phyloP scores from a whole-genome alignment of 2,797 vertebrate genomes.

The Sternotherus odoratus region DNA sequence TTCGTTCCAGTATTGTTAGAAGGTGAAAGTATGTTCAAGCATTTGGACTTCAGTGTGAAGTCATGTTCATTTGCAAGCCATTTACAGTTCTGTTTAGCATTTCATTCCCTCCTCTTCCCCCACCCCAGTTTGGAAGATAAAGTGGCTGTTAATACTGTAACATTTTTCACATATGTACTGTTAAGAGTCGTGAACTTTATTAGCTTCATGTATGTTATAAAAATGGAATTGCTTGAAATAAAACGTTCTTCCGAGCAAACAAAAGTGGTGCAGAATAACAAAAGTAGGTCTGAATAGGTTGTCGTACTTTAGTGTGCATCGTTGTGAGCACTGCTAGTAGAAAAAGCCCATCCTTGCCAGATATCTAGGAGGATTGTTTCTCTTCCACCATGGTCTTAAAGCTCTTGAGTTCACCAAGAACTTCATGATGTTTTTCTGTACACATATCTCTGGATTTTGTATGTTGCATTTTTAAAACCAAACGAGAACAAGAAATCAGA shows the following conservation, averaged over 20 bases:
- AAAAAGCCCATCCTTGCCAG: background rate
- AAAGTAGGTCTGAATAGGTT: constrained; percentile 16
- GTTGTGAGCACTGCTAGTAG: background rate
- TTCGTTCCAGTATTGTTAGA: constrained; percentile 29
- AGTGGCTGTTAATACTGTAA: background rate
- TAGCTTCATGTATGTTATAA: constrained; percentile 50
- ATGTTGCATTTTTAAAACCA: background rate
- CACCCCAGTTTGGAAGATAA: background rate
- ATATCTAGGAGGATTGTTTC: constrained; percentile 24
- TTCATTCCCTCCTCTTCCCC: background rate
- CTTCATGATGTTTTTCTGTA: background rate
- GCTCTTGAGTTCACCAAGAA: constrained; percentile 5
- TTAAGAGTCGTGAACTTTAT: constrained; percentile 64
- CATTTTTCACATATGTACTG: constrained; percentile 52
- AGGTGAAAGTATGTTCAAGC: constrained; percentile 58
- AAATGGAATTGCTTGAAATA: constrained; percentile 66
- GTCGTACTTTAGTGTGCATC: background rate
- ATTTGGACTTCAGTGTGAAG: constrained; percentile 74
- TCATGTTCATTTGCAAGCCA: constrained; percentile 76
- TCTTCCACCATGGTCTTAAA: constrained; percentile 36
- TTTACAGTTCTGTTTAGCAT: constrained; percentile 32
- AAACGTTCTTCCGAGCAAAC: constrained; percentile 58
- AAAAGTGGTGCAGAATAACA: constrained; percentile 16
- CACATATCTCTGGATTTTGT: background rate
- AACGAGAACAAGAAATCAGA: constrained; percentile 51